These are phyloP conservation scores for Leptura quadrifasciata DNA, from an alignment of 2,888 invertebrate species.

Conservation along the genomic window DNA sequence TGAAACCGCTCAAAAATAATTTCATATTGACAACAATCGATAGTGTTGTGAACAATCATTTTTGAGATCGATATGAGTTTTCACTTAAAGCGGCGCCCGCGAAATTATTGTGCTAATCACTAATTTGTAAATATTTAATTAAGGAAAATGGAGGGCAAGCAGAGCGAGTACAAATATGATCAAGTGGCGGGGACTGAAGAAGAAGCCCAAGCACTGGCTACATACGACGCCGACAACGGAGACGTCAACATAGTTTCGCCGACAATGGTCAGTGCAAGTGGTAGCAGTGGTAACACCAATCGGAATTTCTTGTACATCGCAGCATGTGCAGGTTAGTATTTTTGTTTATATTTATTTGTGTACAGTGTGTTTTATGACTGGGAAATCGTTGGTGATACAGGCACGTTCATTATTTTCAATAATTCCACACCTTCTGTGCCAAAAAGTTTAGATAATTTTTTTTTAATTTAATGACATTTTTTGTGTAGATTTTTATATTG, in stretches of 20 bases:
- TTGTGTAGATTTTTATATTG: too few species aligned
- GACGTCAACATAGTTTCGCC: slow-evolving; percentile 39
- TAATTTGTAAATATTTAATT: slow-evolving; percentile 19
- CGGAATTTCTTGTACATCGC: slow-evolving; percentile 57
- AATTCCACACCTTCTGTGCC: too few species aligned
- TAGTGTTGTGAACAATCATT: neutral
- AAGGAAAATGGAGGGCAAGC: slow-evolving; percentile 41
- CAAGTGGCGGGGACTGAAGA: slow-evolving; percentile 57
- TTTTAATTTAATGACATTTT: too few species aligned
- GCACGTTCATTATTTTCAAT: too few species aligned
- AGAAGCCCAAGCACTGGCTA: slow-evolving; percentile 41
- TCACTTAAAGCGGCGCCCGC: neutral
- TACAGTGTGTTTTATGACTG: too few species aligned
- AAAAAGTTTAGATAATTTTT: too few species aligned
- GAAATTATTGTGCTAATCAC: neutral
- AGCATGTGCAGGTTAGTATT: slow-evolving; percentile 59
- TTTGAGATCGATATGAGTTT: neutral
- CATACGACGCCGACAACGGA: slow-evolving; percentile 27
- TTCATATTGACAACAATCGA: neutral
- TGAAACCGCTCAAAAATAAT: neutral
- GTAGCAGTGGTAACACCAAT: slow-evolving; percentile 40
- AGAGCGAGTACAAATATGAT: slow-evolving; percentile 53
- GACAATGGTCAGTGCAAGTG: slow-evolving; percentile 44
- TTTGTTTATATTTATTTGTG: slow-evolving; percentile 39
- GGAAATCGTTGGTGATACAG: too few species aligned